A percentile compares a stretch with the other conserved stretches of the same genome.
Conservation (phyloP, 2,113 vertebrate genomes). For the Xenopus borealis region DNA sequence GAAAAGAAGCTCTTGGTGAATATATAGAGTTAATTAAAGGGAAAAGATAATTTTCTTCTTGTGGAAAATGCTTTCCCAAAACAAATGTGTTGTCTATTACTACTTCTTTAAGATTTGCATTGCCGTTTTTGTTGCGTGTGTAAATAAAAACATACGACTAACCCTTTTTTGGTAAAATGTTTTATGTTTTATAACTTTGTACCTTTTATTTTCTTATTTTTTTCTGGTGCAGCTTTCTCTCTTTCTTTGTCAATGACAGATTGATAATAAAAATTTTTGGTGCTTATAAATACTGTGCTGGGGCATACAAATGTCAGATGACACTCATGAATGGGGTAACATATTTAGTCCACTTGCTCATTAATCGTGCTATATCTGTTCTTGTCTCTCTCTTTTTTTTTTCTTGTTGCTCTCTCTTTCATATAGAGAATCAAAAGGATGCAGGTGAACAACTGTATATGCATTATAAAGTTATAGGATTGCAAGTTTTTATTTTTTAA, state of each 20-base stretch:
- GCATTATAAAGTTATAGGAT: slow-evolving; percentile 83
- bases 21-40: no score
- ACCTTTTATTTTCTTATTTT: slow-evolving; percentile 52
- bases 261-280: slow-evolving; percentile 57
- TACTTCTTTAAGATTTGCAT: slow-evolving; percentile 59
- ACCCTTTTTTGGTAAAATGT: slow-evolving; percentile 54
- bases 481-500: slow-evolving; percentile 54
- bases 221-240: slow-evolving; percentile 63
- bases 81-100: slow-evolving; percentile 50
- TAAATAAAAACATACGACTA: slow-evolving; percentile 64
- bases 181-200: slow-evolving; percentile 58
- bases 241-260: slow-evolving; percentile 61
- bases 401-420: slow-evolving; percentile 80
- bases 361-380: slow-evolving; percentile 90
- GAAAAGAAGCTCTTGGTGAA: neutral
- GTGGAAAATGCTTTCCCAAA: neutral
- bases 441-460: slow-evolving; percentile 95
- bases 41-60: neutral
- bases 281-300: slow-evolving; percentile 60
- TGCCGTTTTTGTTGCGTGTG: slow-evolving; percentile 68
- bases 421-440: slow-evolving; percentile 91
- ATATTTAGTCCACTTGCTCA: slow-evolving; percentile 72
- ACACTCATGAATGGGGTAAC: slow-evolving; percentile 70
- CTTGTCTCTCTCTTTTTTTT: slow-evolving; percentile 80
- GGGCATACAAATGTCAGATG: slow-evolving; percentile 65